phyloP scores from a whole-genome alignment of 2,797 vertebrate species.

The Enteromius mattozi region DNA sequence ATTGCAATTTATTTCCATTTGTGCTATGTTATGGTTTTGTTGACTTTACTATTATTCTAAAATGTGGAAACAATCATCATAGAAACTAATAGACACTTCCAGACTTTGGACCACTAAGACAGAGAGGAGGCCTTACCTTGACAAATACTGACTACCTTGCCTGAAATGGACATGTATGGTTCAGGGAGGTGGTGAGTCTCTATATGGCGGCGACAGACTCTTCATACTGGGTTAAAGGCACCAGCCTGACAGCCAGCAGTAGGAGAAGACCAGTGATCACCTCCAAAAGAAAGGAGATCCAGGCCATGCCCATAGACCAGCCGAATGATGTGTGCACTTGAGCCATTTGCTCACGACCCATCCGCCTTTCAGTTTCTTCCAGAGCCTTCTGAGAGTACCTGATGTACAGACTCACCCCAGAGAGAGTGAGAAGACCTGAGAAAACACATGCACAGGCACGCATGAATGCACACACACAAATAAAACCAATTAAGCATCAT shows the following conservation, averaged over 20 bases:
- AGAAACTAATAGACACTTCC: background rate
- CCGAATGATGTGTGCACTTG: conserved; percentile 73
- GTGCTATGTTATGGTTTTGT: background rate
- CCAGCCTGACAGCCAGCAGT: conserved; percentile 66
- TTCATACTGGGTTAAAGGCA: conserved; percentile 53
- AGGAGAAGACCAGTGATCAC: conserved; percentile 70
- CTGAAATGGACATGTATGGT: conserved; percentile 12
- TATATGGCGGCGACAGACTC: conserved; percentile 55
- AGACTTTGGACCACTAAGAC: background rate
- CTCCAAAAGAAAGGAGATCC: conserved; percentile 79
- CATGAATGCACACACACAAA: conserved; percentile 37
- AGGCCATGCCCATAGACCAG: conserved; percentile 81
- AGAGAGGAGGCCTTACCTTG: background rate
- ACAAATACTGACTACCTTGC: background rate
- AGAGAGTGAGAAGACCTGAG: conserved; percentile 78
- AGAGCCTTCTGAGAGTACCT: conserved; percentile 76
- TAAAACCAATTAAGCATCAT: conserved; percentile 23
- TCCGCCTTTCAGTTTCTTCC: conserved; percentile 66
- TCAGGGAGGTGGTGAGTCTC: background rate
- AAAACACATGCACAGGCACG: conserved; percentile 49
- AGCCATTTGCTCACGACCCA: conserved; percentile 67
- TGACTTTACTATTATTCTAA: background rate
- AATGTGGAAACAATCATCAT: background rate
- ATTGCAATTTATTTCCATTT: background rate
- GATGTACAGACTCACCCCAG: conserved; percentile 76